phyloP scores from a whole-genome alignment of 2,888 invertebrate species.

The Scaptomyza tumidula region DNA sequence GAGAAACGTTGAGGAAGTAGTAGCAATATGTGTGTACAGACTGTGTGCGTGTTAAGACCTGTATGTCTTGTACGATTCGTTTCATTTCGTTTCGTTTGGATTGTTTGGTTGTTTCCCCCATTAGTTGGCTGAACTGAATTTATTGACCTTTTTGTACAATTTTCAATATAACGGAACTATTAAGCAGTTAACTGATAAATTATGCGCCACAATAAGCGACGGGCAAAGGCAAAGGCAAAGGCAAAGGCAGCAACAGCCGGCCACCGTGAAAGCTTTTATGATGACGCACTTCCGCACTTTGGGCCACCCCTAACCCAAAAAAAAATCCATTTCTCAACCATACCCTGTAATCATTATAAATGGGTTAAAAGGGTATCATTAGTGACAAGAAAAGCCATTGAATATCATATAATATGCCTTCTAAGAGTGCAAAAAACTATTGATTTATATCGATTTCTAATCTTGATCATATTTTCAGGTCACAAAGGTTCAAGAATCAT shows the following conservation, averaged over 20 bases:
- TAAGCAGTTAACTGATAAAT: slow-evolving; percentile 81
- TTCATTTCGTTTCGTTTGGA: slow-evolving; percentile 10
- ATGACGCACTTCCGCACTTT: slow-evolving; percentile 80
- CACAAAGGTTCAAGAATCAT: too few species aligned
- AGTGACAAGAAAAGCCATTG: not conserved
- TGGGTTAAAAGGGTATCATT: too few species aligned
- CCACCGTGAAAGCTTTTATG: slow-evolving; percentile 78
- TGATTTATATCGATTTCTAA: too few species aligned
- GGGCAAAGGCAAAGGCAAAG: not conserved
- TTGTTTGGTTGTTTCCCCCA: slow-evolving; percentile 19
- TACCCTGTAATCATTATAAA: slow-evolving; percentile 1
- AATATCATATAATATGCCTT: too few species aligned
- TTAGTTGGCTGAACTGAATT: slow-evolving; percentile 64
- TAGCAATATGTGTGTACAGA: slow-evolving; percentile 2
- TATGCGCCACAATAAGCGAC: slow-evolving; percentile 77
- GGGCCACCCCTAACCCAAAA: not conserved
- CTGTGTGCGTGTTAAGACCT: not conserved
- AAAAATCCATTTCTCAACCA: slow-evolving; percentile 13
- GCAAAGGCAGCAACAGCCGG: slow-evolving; percentile 27
- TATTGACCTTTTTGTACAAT: slow-evolving; percentile 64
- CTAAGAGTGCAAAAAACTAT: too few species aligned
- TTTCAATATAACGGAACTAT: slow-evolving; percentile 80
- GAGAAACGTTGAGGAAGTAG: slow-evolving; percentile 12
- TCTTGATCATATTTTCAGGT: too few species aligned
- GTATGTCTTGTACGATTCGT: not conserved